Base-by-base conservation (phyloP, 2,113 vertebrate species). In the Perca fluviatilis region DNA sequence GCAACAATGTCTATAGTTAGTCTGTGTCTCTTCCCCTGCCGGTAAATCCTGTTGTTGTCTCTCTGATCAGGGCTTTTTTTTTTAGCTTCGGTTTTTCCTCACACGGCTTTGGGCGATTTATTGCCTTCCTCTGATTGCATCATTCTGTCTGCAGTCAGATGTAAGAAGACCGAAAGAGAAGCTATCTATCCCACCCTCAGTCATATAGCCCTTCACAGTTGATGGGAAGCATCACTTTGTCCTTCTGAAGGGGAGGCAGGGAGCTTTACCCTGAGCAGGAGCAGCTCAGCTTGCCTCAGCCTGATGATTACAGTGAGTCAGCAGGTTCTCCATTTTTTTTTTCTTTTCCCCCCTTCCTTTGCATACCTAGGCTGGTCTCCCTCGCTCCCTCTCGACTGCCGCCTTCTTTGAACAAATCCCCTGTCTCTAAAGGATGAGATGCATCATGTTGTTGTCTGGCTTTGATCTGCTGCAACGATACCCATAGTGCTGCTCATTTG, bases 281-380 rank as follows among this genome's bases (percentile, higher is more conserved):
- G 62, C 50, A 36, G 67, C 68, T 84, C 80, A 62, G 86, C 68
- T n/a, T 15, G 58, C 75, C 84, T 76, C 69, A 64, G 74, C 84
- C 77, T 69, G 58, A 89, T 89, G 85, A 90, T 90, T 88, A 75
- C 86, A 90, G 80, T 95, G 94, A 95, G 89, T 95, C 95, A 95
- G 94, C 95, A 95, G 72, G 76, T 92, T 91, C 56, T 74, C 33
- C 30, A 12, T 65, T 62, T 83, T 53, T 27, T 27, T 56, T 23
- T 73, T 64, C 21, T 7, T 21, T 53, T 63, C 23, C 7, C 46
- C 46, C 63, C 58, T 36, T 53, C 65, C 78, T 87, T 88, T 90
- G 71, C 87, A 88, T 86, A 86, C 75, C 77, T 51, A 33, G 60
- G 33, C 80, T 85, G 4, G 5, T 76, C 58, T 84, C 73, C 69